A percentile compares a stretch with the other conserved stretches of the same genome.
Evolutionary conservation across 2,113 vertebrate species (phyloP).

Genomic region (Rhinichthys klamathensis): DNA sequence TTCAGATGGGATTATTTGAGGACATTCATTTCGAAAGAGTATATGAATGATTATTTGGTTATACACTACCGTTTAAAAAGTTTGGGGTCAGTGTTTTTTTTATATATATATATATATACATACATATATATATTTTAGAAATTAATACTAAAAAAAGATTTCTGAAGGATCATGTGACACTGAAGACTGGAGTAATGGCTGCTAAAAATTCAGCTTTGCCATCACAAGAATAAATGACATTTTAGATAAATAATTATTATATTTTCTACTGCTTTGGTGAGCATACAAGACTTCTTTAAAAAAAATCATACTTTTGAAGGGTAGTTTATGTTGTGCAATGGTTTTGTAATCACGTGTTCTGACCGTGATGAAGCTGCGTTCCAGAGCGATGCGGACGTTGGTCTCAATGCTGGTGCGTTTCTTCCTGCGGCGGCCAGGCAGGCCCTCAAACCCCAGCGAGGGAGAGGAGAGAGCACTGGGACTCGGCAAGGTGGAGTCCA

Average conservation of each 20-base stretch:
- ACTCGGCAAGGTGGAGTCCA: conserved; percentile 88
- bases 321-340: neutral
- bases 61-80: neutral
- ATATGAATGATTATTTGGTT: neutral
- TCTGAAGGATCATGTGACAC: neutral
- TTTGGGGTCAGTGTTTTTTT: no score
- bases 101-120: no score
- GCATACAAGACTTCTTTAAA: neutral
- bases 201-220: neutral
- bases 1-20: neutral
- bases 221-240: neutral
- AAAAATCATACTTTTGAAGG: neutral
- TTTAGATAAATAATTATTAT: neutral
- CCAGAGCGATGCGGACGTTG: conserved; percentile 91
- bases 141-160: neutral
- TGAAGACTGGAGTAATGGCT: neutral
- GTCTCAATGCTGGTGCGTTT: conserved; percentile 97
- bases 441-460: conserved; percentile 84
- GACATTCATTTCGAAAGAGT: neutral
- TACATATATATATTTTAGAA: no score
- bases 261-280: neutral
- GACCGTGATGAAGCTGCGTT: conserved; percentile 90
- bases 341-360: conserved; percentile 31
- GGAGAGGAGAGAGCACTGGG: conserved; percentile 87
- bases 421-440: conserved; percentile 89